Evolutionary conservation across 2,797 vertebrate species (phyloP), one percentile per base, ranked within the genome.

Genomic region (Manis crassicaudata): DNA sequence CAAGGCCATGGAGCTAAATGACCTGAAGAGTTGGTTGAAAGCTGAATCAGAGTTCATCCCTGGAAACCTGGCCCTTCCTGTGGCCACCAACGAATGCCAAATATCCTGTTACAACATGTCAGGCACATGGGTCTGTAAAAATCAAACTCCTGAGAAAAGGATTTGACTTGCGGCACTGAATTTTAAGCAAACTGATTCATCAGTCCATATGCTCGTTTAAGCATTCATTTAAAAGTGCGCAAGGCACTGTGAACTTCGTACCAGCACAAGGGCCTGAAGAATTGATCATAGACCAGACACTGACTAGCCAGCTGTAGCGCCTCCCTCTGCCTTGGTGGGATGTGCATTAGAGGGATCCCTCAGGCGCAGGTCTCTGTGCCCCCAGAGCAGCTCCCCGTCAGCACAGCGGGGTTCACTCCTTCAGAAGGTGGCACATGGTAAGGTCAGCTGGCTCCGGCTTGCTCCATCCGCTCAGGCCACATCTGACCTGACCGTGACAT

Each of bases 141-240:
- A 29, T 29, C 81, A 60, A 81, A 70, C 37, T 83, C 67, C 32
- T 0, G 0, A 60, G 72, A 68, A 54, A 54, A 46, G 13, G n/a
- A 81, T 54, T 3, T 85, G 62, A 76, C 11, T 21, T 4, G 25
- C 13, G 72, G 58, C 14, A 72, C 54, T 94, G 84, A 87, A 90
- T 90, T 43, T 56, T 73, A 84, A 86, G 79, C 18, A 82, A 52
- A 77, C 18, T 35, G 79, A 95, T 23, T 56, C 29, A 54, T 54
- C 88, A 83, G 29, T 73, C 87, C 25, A 20, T 18, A 54, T 56
- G 54, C 18, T 58, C 37, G 25, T 43, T n/a, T 40, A 58, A 46
- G 25, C 23, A 68, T 75, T 43, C 32, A 40, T 70, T 70, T 54
- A 58, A 68, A 95, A 91, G 43, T 50, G 14, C 1, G n/a, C 56